Conservation (phyloP, 2,113 vertebrate genomes). For the Geococcyx californianus region DNA sequence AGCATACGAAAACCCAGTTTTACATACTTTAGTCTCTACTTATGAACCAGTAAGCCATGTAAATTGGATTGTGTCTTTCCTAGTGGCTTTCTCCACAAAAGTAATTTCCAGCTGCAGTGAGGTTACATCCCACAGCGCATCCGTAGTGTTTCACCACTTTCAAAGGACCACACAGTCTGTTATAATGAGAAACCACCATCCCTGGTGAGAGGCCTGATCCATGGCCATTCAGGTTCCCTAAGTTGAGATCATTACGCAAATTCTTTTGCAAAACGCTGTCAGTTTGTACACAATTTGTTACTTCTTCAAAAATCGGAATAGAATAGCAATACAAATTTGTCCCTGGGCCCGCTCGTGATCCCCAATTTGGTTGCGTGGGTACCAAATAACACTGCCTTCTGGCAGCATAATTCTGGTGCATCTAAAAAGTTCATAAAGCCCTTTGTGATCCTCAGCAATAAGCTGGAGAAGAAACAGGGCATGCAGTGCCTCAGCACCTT, state of each 20-base stretch:
- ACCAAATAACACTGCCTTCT: background rate
- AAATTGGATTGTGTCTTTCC: background rate
- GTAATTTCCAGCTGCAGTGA: background rate
- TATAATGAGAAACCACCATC: background rate
- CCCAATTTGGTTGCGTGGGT: rapidly evolving
- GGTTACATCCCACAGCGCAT: background rate
- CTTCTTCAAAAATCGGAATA: background rate
- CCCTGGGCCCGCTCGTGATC: rapidly evolving
- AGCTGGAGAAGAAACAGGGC: background rate
- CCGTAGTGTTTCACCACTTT: background rate
- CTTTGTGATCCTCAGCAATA: background rate
- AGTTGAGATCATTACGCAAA: background rate
- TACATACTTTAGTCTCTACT: background rate
- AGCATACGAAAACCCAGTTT: background rate
- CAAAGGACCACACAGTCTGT: background rate
- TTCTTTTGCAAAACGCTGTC: background rate
- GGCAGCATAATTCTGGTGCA: background rate
- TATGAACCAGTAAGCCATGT: background rate
- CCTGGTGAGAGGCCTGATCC: background rate
- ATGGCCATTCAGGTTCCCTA: background rate
- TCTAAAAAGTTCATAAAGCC: background rate
- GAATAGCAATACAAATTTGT: background rate
- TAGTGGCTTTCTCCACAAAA: background rate
- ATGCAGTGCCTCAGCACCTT: background rate
- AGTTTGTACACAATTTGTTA: background rate